Evolutionary conservation across 2,113 vertebrate genomes (phyloP).

Genomic region (Laterallus jamaicensis): DNA sequence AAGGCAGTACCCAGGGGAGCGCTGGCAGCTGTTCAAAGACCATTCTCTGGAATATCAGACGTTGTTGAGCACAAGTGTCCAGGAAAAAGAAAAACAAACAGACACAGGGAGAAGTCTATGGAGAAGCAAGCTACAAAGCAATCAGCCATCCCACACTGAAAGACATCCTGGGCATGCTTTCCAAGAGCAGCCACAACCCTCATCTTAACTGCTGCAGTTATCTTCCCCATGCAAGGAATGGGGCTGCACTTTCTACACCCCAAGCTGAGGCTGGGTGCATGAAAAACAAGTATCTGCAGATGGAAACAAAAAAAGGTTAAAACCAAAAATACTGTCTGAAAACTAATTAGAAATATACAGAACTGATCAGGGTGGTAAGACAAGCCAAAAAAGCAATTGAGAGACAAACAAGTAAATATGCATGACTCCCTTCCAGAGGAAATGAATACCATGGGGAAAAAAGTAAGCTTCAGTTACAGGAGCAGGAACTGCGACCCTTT

Average conservation of each 20-base stretch:
- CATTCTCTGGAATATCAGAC: slow-evolving; percentile 57
- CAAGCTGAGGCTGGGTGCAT: neutral
- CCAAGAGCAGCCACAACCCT: neutral
- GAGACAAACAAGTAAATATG: neutral
- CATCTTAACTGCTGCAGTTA: neutral
- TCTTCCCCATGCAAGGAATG: neutral
- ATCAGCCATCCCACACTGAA: neutral
- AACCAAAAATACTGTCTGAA: neutral
- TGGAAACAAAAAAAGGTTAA: neutral
- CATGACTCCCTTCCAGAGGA: neutral
- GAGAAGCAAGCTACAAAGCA: slow-evolving; percentile 12
- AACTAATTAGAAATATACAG: slow-evolving; percentile 2
- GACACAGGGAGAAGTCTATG: neutral
- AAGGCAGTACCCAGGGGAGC: slow-evolving; percentile 63
- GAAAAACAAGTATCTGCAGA: neutral
- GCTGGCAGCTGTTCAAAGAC: slow-evolving; percentile 68
- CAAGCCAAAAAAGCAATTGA: neutral
- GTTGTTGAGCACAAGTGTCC: slow-evolving; percentile 53
- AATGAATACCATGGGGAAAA: neutral
- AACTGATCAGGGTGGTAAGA: neutral
- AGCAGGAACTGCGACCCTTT: neutral
- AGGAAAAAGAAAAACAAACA: slow-evolving; percentile 55
- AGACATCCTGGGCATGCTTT: neutral
- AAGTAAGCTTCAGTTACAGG: neutral
- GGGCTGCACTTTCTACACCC: neutral